Evolutionary conservation across 2,888 invertebrate genomes (phyloP).

Genomic region (Eucriotettix oculatus): DNA sequence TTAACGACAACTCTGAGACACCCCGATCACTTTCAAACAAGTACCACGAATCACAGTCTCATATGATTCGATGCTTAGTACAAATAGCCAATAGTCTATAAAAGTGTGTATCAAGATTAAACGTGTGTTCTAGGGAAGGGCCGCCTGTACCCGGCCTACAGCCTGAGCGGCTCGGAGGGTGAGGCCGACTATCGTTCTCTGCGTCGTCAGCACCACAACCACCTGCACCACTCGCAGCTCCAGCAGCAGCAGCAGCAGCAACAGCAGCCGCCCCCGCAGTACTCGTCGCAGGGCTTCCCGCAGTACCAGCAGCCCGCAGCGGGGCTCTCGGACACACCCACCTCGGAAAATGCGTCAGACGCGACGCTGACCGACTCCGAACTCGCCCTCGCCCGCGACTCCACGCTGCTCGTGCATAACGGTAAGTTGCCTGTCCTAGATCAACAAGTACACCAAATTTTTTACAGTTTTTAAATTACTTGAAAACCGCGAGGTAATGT

Average conservation of each 20-base stretch:
- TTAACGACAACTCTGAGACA: too few relatives aligned
- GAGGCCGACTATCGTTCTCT: constrained; percentile 31
- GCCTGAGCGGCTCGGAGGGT: constrained; percentile 60
- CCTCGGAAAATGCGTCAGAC: constrained; percentile 72
- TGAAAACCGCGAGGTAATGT: too few relatives aligned
- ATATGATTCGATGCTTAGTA: too few relatives aligned
- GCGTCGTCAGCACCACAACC: constrained; percentile 27
- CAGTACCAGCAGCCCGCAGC: constrained; percentile 27
- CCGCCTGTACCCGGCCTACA: constrained; percentile 68
- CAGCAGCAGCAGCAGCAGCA: constrained; percentile 26
- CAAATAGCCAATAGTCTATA: too few relatives aligned
- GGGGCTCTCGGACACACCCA: constrained; percentile 61
- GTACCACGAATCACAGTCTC: too few relatives aligned
- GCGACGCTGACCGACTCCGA: constrained; percentile 72
- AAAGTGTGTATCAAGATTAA: too few relatives aligned
- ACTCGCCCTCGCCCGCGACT: constrained; percentile 63
- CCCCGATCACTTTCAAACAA: too few relatives aligned
- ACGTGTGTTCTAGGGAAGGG: constrained; percentile 40
- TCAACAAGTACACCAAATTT: too few relatives aligned
- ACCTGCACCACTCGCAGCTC: constrained; percentile 38
- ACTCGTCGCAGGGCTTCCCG: constrained; percentile 23
- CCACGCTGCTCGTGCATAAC: constrained; percentile 68
- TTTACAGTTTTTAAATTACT: too few relatives aligned
- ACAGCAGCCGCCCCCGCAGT: constrained; percentile 34
- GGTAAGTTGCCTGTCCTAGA: constrained; percentile 41